Evolutionary conservation across 2,797 vertebrate species (phyloP), one percentile per base, ranked within the genome.

Genomic region (Pseudopleuronectes americanus): DNA sequence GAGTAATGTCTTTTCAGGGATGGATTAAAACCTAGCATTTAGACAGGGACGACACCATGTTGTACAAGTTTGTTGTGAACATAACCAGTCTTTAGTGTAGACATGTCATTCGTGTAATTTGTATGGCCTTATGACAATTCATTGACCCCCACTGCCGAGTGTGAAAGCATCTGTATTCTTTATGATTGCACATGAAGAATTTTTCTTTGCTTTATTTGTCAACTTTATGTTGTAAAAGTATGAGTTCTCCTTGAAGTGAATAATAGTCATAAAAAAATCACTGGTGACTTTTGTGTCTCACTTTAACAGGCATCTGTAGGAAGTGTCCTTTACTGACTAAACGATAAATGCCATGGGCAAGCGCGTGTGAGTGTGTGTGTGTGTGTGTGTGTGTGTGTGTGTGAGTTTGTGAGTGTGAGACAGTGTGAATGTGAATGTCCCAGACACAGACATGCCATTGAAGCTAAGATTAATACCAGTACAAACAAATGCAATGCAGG

Each of bases 391-490:
- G n/a, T 59, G 48, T 12, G 51, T 19, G n/a, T 24, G 23, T 63
- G 49, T 31, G 38, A 12, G 56, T 60, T 45, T 21, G n/a, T 59
- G 48, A 38, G 51, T 19, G n/a, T 24, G 23, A 38, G 36, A 38
- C 28, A 28, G 47, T 21, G 51, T 65, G 52, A 26, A 17, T 21
- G 68, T 36, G 24, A 21, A 24, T 64, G 68, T 36, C 60, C 66
- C 55, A 64, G 61, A 70, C 58, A 36, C 56, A 64, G 61, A 67
- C 54, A 33, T 67, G 64, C 45, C 59, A 69, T 57, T 49, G 54
- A 53, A 62, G 38, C 57, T 31, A 61, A 76, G 71, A 84, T 80
- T 75, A 83, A 78, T 78, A 69, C 62, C 61, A 70, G 49, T 24
- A 51, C 52, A 68, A 79, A 73, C 52, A 74, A 57, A 76, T 57